These are phyloP conservation scores for Drosophila sechellia DNA, from an alignment of 1,140 invertebrate species.

Conservation along the genomic window DNA sequence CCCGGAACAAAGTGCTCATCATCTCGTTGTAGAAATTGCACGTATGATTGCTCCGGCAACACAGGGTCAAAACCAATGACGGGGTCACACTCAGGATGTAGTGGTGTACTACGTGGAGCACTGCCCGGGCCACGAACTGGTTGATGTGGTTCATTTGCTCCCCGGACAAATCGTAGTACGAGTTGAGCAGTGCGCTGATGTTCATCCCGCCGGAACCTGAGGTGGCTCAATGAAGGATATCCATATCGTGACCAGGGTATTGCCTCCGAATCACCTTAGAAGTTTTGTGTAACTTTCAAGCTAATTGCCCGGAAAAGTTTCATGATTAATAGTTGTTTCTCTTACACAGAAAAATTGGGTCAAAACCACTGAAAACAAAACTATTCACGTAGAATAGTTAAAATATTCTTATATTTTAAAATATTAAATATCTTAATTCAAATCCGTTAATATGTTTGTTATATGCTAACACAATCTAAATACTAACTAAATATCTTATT, in stretches of 20 bases:
- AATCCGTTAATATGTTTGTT: too few relatives aligned
- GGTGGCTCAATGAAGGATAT: neutral
- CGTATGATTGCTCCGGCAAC: constrained; percentile 63
- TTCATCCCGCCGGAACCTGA: constrained; percentile 46
- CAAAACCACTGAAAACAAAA: neutral
- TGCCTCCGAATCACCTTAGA: neutral
- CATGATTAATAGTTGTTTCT: constrained; percentile 1
- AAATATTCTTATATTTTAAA: neutral
- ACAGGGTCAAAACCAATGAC: constrained; percentile 60
- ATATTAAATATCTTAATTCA: too few relatives aligned
- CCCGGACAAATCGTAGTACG: constrained; percentile 61
- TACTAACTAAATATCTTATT: too few relatives aligned
- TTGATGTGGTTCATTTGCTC: constrained; percentile 66
- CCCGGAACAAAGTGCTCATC: constrained; percentile 61
- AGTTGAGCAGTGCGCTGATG: constrained; percentile 46
- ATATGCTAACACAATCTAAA: too few relatives aligned
- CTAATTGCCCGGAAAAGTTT: neutral
- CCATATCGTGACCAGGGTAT: neutral
- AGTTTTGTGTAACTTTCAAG: constrained; percentile 6
- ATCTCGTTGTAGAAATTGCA: constrained; percentile 76
- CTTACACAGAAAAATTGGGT: neutral
- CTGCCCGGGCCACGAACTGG: constrained; percentile 60
- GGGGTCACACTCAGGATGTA: constrained; percentile 62
- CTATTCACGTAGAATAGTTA: neutral
- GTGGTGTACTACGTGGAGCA: constrained; percentile 66